Base-by-base conservation (phyloP, 2,888 invertebrate species). In the Cheilosia impressa region DNA sequence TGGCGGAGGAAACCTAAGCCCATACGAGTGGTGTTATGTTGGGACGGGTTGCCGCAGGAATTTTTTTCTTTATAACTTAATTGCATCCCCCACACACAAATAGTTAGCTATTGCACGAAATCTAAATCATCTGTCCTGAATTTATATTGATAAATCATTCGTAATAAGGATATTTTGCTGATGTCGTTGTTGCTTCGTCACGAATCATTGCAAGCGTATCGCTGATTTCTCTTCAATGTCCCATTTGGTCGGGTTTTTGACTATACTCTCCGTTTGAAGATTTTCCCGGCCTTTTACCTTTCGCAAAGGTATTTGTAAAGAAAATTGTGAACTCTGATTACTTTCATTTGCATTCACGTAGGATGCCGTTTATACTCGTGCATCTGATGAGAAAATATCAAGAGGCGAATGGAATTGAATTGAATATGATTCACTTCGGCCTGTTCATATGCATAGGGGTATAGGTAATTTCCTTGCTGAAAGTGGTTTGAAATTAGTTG, bases 401-500 rank as follows among this genome's bases (percentile, higher is more conserved):
- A 13, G 15, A 41, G n/a, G 24, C 60, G 43, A 43, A 60, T 60
- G 43, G 15, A 60, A 60, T 60, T 34, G 13, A 58, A 22, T 58
- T 38, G 13, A 19, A 38, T 41, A 7, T 7, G 17, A 34, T 57
- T 57, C 58, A 10, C 13, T 24, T 38, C 9, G 4, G 41, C 27
- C 9, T n/a, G n/a, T 27, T 62, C 19, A 19, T 45, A 34, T 19
- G 19, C 22, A n/a, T 19, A 65, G 43, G 27, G n/a, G 41, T 45
- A 38, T 68, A 60, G 52, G 43, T 68, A 52, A 77, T 77, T 77
- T 77, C 76, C 76, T 77, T 68, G 43, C 52, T 45, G 60, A 77
- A 68, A 77, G 68, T 68, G 60, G 60, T 77, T 77, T 53, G 45
- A 57, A 77, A 76, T 76, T 76, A 77, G 68, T 68, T 45, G n/a